These are phyloP conservation scores for Notodonta ziczac DNA, from an alignment of 2,888 invertebrate genomes.

Conservation along the genomic window DNA sequence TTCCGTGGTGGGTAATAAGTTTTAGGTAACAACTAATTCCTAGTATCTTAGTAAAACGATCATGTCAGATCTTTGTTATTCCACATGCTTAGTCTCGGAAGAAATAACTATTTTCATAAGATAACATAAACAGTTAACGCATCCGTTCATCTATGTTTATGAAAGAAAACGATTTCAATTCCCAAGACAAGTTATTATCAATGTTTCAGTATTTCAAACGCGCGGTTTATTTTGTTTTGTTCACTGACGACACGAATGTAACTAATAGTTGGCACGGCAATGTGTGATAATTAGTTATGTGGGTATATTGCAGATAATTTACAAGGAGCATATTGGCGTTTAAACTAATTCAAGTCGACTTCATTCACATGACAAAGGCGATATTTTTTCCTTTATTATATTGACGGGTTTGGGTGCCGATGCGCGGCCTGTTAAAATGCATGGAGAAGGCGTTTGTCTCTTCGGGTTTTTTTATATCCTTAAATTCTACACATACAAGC, in stretches of 20 bases:
- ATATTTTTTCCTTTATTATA: too few relatives aligned
- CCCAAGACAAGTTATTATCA: slow-evolving; percentile 19
- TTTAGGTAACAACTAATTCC: neutral
- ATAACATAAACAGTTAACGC: slow-evolving; percentile 24
- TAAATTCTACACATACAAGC: too few relatives aligned
- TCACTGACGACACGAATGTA: slow-evolving; percentile 13
- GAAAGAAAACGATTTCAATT: slow-evolving; percentile 25
- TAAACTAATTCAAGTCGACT: neutral
- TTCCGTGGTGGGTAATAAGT: too few relatives aligned
- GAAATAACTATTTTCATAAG: slow-evolving; percentile 21
- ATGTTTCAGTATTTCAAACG: slow-evolving; percentile 13
- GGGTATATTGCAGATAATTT: neutral
- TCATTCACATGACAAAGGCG: neutral
- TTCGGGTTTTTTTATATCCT: too few relatives aligned
- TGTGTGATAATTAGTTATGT: slow-evolving; percentile 14
- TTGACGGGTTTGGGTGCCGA: too few relatives aligned
- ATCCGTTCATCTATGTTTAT: slow-evolving; percentile 18
- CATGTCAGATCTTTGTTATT: slow-evolving; percentile 10
- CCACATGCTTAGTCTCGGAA: slow-evolving; percentile 9
- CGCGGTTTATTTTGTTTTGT: slow-evolving; percentile 13
- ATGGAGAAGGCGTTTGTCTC: too few relatives aligned
- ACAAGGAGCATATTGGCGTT: neutral
- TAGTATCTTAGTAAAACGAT: slow-evolving; percentile 8
- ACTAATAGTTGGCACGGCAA: slow-evolving; percentile 17
- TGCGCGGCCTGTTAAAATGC: too few relatives aligned